Percentiles rank a stretch among this genome's conserved stretches.
phyloP scores from a whole-genome alignment of 2,797 vertebrate species.

The Silurus aristotelis region DNA sequence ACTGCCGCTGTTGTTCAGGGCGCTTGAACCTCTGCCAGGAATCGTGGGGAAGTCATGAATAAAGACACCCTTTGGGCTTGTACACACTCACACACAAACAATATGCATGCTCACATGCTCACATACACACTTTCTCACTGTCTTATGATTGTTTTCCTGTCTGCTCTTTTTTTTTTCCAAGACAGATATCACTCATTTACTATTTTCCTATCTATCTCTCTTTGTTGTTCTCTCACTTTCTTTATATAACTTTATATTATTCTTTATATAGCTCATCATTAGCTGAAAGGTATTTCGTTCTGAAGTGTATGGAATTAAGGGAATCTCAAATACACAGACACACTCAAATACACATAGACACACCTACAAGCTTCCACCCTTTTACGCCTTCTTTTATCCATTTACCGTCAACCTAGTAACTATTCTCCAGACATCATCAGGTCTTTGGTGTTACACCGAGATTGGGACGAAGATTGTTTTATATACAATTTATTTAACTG shows the following conservation, averaged over 20 bases:
- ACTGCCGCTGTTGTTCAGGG: conserved; percentile 52
- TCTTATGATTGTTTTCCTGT: not conserved
- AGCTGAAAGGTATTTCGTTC: conserved; percentile 62
- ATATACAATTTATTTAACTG: conserved; percentile 45
- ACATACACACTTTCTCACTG: conserved; percentile 1
- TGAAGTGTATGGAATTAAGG: conserved; percentile 44
- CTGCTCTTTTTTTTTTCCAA: not conserved
- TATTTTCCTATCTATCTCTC: not conserved
- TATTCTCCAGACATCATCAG: conserved; percentile 39
- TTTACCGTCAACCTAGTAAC: conserved; percentile 58
- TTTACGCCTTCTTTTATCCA: conserved; percentile 70
- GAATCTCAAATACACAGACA: conserved; percentile 24
- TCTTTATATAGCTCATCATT: conserved; percentile 66
- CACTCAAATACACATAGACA: conserved; percentile 33
- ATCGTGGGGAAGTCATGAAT: conserved; percentile 47
- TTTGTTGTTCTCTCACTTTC: not conserved
- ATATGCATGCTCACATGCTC: not conserved
- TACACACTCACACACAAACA: not conserved
- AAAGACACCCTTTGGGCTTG: conserved; percentile 24
- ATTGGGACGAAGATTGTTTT: conserved; percentile 40
- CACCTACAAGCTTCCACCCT: conserved; percentile 45
- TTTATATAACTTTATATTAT: too few relatives aligned
- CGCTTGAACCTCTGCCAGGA: conserved; percentile 54
- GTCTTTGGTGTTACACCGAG: conserved; percentile 50
- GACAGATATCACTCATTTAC: not conserved